Evolutionary conservation across 2,113 vertebrate genomes (phyloP).

Genomic region (Phalacrocorax aristotelis): DNA sequence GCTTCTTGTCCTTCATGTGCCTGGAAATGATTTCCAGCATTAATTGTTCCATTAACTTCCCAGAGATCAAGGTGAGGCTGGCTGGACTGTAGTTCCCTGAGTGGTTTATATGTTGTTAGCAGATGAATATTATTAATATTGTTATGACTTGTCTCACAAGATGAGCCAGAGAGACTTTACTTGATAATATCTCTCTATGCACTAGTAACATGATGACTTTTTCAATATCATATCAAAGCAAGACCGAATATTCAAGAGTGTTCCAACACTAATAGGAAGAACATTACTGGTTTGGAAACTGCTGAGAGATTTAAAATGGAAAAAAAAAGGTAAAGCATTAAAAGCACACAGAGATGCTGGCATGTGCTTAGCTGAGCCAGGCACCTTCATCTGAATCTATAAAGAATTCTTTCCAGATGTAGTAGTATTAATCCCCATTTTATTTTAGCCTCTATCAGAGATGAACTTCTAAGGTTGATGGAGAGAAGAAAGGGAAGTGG

Average conservation of each 20-base stretch:
- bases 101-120: not conserved
- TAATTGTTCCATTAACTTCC: not conserved
- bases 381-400: not conserved
- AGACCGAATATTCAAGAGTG: not conserved
- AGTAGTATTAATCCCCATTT: not conserved
- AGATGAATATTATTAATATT: not conserved
- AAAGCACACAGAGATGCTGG: not conserved
- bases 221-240: not conserved
- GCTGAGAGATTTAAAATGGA: not conserved
- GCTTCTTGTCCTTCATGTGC: not conserved
- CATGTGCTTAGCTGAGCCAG: not conserved
- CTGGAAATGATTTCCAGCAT: not conserved
- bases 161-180: not conserved
- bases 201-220: not conserved
- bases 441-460: not conserved
- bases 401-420: not conserved
- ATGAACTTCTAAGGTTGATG: not conserved
- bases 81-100: not conserved
- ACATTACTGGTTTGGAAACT: not conserved
- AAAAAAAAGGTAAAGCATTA: rapidly evolving
- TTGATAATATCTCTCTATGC: not conserved
- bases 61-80: not conserved
- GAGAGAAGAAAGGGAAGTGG: not conserved
- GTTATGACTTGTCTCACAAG: not conserved
- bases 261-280: not conserved